Conservation (phyloP, 2,797 vertebrate species). For the Mus minutoides region DNA sequence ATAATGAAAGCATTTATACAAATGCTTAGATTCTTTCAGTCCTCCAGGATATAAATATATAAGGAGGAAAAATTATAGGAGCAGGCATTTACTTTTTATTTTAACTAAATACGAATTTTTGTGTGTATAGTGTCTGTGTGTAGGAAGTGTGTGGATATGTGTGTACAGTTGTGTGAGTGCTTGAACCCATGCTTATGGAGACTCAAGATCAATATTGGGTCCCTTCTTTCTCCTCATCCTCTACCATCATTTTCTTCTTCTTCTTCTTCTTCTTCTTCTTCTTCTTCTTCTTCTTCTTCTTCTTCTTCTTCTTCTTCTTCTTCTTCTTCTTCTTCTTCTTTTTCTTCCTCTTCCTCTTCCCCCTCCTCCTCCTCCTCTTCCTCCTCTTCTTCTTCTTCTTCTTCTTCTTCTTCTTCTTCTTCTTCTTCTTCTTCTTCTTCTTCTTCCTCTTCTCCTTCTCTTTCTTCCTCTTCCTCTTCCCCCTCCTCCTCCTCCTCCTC, state of each 20-base stretch:
- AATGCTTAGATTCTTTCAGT: background rate
- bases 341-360: no score
- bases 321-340: no score
- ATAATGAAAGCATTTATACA: background rate
- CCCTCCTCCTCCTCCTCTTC: no score
- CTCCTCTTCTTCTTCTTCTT: no score
- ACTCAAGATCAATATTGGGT: background rate
- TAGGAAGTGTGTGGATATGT: background rate
- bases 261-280: no score
- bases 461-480: no score
- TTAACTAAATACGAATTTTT: constrained; percentile 7
- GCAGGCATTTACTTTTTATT: background rate
- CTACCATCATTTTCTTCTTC: background rate
- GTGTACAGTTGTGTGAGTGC: background rate
- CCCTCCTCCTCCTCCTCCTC: no score
- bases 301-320: no score
- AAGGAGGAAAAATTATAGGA: background rate
- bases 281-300: no score
- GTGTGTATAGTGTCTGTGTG: background rate
- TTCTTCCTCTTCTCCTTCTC: no score
- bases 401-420: no score
- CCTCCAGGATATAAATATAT: constrained; percentile 5
- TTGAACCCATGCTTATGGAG: background rate
- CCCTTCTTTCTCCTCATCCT: background rate
- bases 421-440: no score